phyloP scores from a whole-genome alignment of 2,797 vertebrate species.

The Spea hammondii region DNA sequence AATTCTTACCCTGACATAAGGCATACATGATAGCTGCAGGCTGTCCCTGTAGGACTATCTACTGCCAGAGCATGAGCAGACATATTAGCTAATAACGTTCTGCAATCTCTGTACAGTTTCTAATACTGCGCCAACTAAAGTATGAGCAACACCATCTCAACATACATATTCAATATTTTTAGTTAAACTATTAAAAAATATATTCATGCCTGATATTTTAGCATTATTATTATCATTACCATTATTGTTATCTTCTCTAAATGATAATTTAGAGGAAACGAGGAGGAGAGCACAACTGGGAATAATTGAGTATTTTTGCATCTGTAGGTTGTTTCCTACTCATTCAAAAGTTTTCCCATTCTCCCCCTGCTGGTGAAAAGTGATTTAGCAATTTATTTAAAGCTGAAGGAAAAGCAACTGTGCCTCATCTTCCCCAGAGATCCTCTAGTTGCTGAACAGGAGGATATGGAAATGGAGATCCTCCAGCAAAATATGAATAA shows the following conservation, averaged over 20 bases:
- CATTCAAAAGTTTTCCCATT: conserved; percentile 44
- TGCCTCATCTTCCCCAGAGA: conserved; percentile 38
- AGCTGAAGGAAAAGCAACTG: conserved; percentile 37
- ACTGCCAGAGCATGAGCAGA: background rate
- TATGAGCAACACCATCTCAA: background rate
- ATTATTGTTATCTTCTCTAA: no score
- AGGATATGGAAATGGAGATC: conserved; percentile 46
- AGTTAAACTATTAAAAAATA: background rate
- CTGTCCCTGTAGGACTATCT: background rate
- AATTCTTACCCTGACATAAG: no score
- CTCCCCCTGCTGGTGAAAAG: conserved; percentile 40
- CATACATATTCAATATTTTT: background rate
- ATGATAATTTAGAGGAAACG: no score
- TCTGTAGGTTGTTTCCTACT: conserved; percentile 6
- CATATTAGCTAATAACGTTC: background rate
- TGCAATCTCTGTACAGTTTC: background rate
- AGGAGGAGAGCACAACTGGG: no score
- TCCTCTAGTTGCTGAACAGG: conserved; percentile 44
- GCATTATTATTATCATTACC: background rate
- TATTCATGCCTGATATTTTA: background rate
- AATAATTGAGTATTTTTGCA: background rate
- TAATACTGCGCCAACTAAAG: background rate
- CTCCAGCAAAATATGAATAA: conserved; percentile 49
- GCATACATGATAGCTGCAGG: background rate
- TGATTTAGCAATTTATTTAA: conserved; percentile 38